Conservation (phyloP, 2,888 invertebrate genomes). For the Loripinus fragilis region DNA sequence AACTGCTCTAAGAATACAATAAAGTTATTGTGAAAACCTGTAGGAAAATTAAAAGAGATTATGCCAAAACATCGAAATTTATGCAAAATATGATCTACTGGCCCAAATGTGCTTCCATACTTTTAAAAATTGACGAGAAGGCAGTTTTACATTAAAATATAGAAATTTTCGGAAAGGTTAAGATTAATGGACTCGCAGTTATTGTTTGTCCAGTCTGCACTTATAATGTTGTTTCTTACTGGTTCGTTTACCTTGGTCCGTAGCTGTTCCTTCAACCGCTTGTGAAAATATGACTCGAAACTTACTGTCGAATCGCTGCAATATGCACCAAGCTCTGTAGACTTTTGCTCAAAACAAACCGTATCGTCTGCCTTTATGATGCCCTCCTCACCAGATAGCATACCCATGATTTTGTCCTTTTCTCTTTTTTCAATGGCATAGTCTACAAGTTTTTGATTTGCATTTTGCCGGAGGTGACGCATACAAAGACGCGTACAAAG, state of each 20-base stretch:
- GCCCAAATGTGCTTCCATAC: no score
- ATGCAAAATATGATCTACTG: no score
- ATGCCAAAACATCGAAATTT: no score
- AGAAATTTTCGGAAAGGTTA: no score
- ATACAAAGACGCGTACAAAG: slow-evolving; percentile 47
- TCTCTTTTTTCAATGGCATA: slow-evolving; percentile 6
- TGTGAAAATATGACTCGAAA: slow-evolving; percentile 26
- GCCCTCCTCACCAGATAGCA: slow-evolving; percentile 34
- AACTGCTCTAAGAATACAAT: no score
- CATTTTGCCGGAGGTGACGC: slow-evolving; percentile 31
- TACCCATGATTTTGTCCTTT: slow-evolving; percentile 15
- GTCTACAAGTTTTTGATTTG: slow-evolving; percentile 34
- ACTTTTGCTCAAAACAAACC: slow-evolving; percentile 38
- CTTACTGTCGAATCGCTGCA: slow-evolving; percentile 4
- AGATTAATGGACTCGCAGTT: slow-evolving; percentile 47
- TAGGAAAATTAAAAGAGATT: no score
- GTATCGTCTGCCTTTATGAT: slow-evolving; percentile 29
- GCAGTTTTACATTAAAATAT: no score
- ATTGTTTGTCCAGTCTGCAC: slow-evolving; percentile 49
- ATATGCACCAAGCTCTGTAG: slow-evolving; percentile 29
- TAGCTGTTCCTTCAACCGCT: slow-evolving; percentile 21
- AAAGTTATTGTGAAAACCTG: no score
- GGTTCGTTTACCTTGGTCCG: slow-evolving; percentile 25
- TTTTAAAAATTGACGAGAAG: no score
- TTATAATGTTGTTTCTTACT: not conserved